Evolutionary conservation across 2,888 invertebrate species (phyloP).

Genomic region (Scaptomyza cyrtandrae): DNA sequence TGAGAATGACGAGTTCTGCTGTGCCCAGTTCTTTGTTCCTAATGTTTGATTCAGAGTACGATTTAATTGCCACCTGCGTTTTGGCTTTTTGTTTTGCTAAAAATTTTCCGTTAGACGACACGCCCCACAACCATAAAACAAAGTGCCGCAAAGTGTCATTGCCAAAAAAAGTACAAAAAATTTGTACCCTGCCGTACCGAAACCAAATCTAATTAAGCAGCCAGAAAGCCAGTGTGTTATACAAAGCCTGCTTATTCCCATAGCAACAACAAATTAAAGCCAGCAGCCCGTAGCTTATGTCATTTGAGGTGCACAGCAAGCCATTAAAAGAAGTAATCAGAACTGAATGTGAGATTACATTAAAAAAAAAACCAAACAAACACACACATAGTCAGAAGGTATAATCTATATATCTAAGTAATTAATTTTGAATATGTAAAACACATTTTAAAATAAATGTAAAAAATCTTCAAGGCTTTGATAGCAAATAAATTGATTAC

Average conservation of each 20-base stretch:
- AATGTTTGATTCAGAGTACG: constrained; percentile 29
- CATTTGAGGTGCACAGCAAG: constrained; percentile 23
- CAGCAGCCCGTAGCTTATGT: constrained; percentile 26
- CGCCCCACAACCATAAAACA: constrained; percentile 39
- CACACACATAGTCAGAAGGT: not conserved
- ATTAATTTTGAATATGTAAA: not conserved
- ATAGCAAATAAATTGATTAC: too few species aligned
- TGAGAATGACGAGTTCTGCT: constrained; percentile 17
- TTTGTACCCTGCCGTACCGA: constrained; percentile 24
- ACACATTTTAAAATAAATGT: too few species aligned
- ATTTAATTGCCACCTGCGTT: constrained; percentile 35
- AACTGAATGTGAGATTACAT: not conserved
- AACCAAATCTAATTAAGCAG: constrained; percentile 51
- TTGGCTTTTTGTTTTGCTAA: constrained; percentile 30
- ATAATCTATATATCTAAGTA: not conserved
- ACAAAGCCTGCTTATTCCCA: constrained; percentile 34
- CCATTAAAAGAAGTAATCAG: constrained; percentile 3
- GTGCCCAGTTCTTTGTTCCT: constrained; percentile 17
- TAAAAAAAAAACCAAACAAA: not conserved
- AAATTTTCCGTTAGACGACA: constrained; percentile 47
- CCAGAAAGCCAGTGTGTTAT: constrained; percentile 12
- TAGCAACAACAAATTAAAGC: constrained; percentile 5
- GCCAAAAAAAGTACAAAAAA: constrained; percentile 28
- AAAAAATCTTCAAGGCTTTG: too few species aligned
- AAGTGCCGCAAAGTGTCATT: constrained; percentile 31